Evolutionary conservation across 1,140 invertebrate genomes (phyloP), one percentile per base, ranked within the genome.

Genomic region (Argopecten irradians): DNA sequence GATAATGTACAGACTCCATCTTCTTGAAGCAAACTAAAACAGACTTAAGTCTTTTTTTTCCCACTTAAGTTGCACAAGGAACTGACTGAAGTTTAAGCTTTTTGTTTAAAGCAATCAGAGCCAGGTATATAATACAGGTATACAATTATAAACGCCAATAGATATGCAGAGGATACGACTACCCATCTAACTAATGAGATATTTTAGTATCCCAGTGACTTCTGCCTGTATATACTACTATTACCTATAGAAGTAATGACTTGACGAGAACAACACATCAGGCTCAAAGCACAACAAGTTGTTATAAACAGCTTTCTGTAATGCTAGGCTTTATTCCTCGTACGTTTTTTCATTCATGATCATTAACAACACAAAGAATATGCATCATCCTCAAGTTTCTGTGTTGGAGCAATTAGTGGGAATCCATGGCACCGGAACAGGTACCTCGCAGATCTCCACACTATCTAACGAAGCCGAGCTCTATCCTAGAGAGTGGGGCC

Each of bases 291-390:
- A n/a, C 16, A 71, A 71, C 55, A 71, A 2, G n/a, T 3, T 71
- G 55, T 71, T 71, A 71, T 71, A 71, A 71, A 71, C 55, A 71
- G n/a, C 16, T 71, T n/a, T 71, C n/a, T 71, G 55, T 46, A 46
- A 46, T 46, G 43, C 43, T 16, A 28, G 43, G 7, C 5, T 13
- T 39, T 39, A 28, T 71, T 71, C 28, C 28, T n/a, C n/a, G 5
- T 71, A n/a, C 55, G n/a, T 71, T 71, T 28, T 71, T 71, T n/a
- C 55, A 71, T 71, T 71, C 55, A 71, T n/a, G 55, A 71, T 71
- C 55, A 71, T 71, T 71, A 71, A 5, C 55, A 71, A 16, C 22
- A 71, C 55, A 71, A 71, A 71, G 55, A 71, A 71, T 71, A 71
- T 28, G 55, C n/a, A 71, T 71, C 55, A 71, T 28, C 28, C 55